phyloP scores from a whole-genome alignment of 2,797 vertebrate genomes.

The Peromyscus attwateri region DNA sequence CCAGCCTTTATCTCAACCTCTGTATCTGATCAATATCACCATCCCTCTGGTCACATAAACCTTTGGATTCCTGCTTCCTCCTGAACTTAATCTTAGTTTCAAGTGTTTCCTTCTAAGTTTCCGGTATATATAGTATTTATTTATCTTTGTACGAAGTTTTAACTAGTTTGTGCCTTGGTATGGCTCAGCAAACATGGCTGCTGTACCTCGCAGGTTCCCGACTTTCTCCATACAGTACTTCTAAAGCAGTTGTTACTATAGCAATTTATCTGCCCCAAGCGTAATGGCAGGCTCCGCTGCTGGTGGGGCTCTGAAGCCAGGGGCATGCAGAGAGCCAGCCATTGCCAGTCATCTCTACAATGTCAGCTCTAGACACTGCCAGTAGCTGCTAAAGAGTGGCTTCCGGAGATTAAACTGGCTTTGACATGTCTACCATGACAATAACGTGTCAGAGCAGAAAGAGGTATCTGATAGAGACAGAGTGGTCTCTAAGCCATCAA shows the following conservation, averaged over 20 bases:
- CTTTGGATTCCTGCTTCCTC: neutral
- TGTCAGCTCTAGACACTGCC: neutral
- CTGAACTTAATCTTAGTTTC: slow-evolving; percentile 19
- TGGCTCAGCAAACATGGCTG: neutral
- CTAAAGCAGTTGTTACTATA: neutral
- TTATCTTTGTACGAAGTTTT: neutral
- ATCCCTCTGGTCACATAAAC: slow-evolving; percentile 17
- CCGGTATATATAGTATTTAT: neutral
- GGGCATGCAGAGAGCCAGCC: neutral
- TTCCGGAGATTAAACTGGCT: slow-evolving; percentile 10
- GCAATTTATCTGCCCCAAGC: neutral
- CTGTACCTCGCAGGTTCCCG: neutral
- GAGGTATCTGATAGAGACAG: slow-evolving; percentile 18
- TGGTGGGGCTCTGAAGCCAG: neutral
- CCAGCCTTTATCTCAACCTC: neutral
- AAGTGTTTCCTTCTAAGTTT: neutral
- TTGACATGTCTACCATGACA: neutral
- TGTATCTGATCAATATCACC: neutral
- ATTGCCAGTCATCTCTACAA: neutral
- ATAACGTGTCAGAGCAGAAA: neutral
- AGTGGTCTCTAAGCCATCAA: neutral
- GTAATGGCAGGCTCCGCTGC: neutral
- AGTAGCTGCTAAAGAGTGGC: neutral
- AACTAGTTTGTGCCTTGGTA: neutral
- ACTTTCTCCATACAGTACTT: neutral